These are phyloP conservation scores for Myotis davidii DNA, from an alignment of 2,113 vertebrate species.

Conservation along the genomic window DNA sequence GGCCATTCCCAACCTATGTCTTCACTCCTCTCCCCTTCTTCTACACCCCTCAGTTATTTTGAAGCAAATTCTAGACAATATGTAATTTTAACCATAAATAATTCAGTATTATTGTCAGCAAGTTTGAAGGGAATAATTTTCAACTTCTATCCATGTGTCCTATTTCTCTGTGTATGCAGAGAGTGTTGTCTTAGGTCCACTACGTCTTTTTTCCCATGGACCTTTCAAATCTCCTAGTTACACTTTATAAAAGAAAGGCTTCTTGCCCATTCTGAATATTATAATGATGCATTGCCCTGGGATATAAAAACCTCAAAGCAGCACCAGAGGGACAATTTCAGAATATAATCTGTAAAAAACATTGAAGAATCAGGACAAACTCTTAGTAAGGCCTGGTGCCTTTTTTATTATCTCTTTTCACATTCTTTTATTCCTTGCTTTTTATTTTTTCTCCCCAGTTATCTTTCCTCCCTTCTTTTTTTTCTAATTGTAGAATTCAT, in stretches of 20 bases:
- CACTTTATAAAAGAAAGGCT: background rate
- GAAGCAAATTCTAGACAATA: background rate
- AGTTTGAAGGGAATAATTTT: slow-evolving; percentile 38
- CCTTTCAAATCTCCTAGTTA: slow-evolving; percentile 6
- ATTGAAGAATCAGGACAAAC: background rate
- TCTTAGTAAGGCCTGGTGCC: background rate
- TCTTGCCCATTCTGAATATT: background rate
- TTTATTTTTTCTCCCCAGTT: background rate
- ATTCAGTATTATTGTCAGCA: background rate
- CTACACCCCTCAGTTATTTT: background rate
- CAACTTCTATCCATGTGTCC: background rate
- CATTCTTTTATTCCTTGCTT: background rate
- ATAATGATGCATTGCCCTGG: background rate
- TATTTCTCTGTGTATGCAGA: background rate
- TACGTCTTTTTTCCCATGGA: background rate
- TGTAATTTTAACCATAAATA: slow-evolving; percentile 25
- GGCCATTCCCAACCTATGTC: background rate
- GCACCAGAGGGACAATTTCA: slow-evolving; percentile 2
- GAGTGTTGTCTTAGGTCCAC: background rate
- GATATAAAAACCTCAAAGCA: background rate
- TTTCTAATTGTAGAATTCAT: background rate
- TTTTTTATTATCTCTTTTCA: background rate
- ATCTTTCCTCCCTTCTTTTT: background rate
- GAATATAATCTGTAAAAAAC: slow-evolving; percentile 22
- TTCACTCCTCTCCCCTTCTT: background rate